Conservation (phyloP, 2,888 invertebrate species). For the Phlogophora meticulosa region DNA sequence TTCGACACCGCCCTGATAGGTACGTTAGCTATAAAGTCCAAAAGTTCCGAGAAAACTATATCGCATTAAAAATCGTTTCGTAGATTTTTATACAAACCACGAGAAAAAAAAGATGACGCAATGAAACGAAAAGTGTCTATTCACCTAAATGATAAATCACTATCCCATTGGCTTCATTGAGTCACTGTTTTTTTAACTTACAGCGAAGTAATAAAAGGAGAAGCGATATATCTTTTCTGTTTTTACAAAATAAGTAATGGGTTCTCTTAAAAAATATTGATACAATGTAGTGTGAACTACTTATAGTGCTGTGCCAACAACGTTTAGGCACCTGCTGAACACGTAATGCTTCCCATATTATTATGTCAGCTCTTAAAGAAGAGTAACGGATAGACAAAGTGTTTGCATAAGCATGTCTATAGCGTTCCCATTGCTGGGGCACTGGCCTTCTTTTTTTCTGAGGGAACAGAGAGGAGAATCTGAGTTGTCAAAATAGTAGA, state of each 20-base stretch:
- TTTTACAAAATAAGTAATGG: slow-evolving; percentile 20
- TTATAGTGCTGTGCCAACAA: slow-evolving; percentile 28
- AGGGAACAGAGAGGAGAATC: too few species aligned
- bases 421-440: too few species aligned
- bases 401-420: too few species aligned
- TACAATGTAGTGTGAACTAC: slow-evolving; percentile 10
- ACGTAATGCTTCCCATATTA: background rate
- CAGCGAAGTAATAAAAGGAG: slow-evolving; percentile 11
- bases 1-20: background rate
- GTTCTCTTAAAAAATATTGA: slow-evolving; percentile 29
- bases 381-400: too few species aligned
- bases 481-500: too few species aligned
- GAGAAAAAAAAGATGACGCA: slow-evolving; percentile 24
- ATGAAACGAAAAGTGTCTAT: slow-evolving; percentile 30
- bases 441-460: too few species aligned
- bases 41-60: slow-evolving; percentile 24
- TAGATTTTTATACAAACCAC: slow-evolving; percentile 12
- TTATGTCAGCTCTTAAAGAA: background rate
- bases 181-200: slow-evolving; percentile 53
- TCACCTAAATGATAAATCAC: slow-evolving; percentile 21
- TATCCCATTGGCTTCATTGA: slow-evolving; percentile 32
- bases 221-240: slow-evolving; percentile 20
- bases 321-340: background rate
- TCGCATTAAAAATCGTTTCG: slow-evolving; percentile 9
- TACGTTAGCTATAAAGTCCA: slow-evolving; percentile 8